Base-by-base conservation (phyloP, 1,140 invertebrate genomes). In the Pseudomyrmex sp. region DNA sequence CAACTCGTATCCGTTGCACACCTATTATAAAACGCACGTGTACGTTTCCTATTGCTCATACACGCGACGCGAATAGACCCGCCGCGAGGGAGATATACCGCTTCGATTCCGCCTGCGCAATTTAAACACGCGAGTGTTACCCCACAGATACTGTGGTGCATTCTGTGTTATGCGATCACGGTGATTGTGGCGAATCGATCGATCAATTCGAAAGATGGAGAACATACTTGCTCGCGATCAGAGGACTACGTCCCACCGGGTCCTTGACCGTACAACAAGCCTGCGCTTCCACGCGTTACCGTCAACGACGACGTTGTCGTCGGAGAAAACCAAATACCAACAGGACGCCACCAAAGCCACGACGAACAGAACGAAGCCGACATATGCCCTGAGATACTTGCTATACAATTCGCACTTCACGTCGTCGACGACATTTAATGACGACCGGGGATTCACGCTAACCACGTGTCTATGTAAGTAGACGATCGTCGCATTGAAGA, bases 401-500 rank as follows among this genome's bases (percentile, higher is more conserved):
- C 35, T 18, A 44, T 68, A 84, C 88, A 77, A 91, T 59, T 70
- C 66, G 77, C 89, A 84, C 77, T 79, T 82, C 56, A 87, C 86
- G 59, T 48, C 35, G 35, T 35, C 35, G 35, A 35, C 83, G 52
- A 61, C 84, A n/a, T 80, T 70, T 86, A 83, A 83, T 74, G 52
- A 83, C 74, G 63, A 89, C 26, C 86, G 84, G 35, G 52, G 86
- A 76, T 62, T 77, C 74, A 84, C 85, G 44, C 85, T 85, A 76
- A 87, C 88, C 91, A 93, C 90, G 90, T 93, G 91, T 92, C 88
- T 93, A 70, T 93, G 93, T 94, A 94, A 93, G 93, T 93, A 88
- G 4, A 87, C 13, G 50, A 52, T 13, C 50, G 50, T 52, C 50
- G 13, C 13, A 12, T 12, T 52, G 13, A 52, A 52, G 2, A 13